Conservation (phyloP, 2,797 vertebrate genomes). For the Salmo trutta region DNA sequence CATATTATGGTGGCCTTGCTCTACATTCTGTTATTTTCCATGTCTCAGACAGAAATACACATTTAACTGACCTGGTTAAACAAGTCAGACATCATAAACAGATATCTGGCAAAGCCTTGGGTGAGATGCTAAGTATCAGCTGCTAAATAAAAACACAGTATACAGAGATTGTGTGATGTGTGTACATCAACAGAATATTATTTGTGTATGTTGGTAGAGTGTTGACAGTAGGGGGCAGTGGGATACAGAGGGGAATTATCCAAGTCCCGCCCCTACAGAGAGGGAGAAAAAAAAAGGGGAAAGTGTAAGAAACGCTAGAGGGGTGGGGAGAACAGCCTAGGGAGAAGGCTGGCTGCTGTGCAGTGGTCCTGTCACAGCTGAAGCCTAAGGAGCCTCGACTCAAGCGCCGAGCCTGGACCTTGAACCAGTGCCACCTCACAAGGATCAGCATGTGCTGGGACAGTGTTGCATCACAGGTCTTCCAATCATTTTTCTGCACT, state of each 20-base stretch:
- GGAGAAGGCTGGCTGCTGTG: neutral
- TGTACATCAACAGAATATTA: constrained; percentile 9
- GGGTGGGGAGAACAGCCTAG: constrained; percentile 4
- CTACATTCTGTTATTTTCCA: constrained; percentile 12
- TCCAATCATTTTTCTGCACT: constrained; percentile 52
- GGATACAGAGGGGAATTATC: constrained; percentile 17
- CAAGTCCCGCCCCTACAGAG: constrained; percentile 27
- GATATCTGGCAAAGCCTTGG: constrained; percentile 15
- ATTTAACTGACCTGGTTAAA: constrained; percentile 28
- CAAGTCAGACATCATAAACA: neutral
- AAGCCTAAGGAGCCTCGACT: neutral
- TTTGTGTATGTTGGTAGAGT: constrained; percentile 26
- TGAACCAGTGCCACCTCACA: constrained; percentile 68
- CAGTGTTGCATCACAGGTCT: constrained; percentile 68
- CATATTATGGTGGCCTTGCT: neutral
- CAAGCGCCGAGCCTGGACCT: constrained; percentile 53
- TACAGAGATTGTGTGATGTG: neutral
- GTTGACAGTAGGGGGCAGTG: constrained; percentile 62
- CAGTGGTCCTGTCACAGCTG: neutral
- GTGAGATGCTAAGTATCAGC: neutral
- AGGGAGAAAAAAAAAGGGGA: too few relatives aligned
- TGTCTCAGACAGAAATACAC: constrained; percentile 11
- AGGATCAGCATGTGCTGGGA: constrained; percentile 75
- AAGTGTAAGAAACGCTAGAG: neutral
- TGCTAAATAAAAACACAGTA: neutral